Evolutionary conservation across 1,140 invertebrate genomes (phyloP).

Genomic region (Procambarus clarkii): DNA sequence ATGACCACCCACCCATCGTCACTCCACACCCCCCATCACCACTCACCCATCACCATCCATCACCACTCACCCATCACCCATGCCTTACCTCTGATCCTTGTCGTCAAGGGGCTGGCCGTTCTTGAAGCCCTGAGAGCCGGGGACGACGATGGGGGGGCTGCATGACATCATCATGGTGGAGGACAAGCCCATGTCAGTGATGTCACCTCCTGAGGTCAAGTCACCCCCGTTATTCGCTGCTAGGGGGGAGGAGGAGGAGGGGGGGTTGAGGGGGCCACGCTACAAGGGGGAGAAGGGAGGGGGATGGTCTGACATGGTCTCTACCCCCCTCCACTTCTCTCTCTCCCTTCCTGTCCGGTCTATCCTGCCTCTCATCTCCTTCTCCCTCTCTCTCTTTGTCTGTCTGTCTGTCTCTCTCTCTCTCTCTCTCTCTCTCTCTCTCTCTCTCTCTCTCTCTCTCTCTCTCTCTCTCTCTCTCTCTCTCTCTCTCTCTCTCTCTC

Average conservation of each 20-base stretch:
- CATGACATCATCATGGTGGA: slow-evolving; percentile 77
- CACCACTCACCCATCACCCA: background rate
- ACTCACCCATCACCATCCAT: background rate
- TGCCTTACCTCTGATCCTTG: slow-evolving; percentile 70
- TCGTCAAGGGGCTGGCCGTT: slow-evolving; percentile 79
- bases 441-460: background rate
- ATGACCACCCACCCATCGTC: background rate
- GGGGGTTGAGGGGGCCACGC: background rate
- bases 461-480: slow-evolving; percentile 74
- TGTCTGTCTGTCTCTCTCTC: slow-evolving; percentile 1
- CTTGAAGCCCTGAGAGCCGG: slow-evolving; percentile 82
- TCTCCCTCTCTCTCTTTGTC: no score
- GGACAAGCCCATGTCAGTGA: slow-evolving; percentile 73
- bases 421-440: slow-evolving; percentile 1
- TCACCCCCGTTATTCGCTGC: slow-evolving; percentile 79
- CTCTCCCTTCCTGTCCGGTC: no score
- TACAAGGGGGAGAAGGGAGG: background rate
- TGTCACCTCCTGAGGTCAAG: slow-evolving; percentile 81
- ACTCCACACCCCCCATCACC: background rate
- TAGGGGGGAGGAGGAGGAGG: background rate
- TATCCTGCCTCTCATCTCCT: no score
- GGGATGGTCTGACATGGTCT: background rate
- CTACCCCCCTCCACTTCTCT: no score
- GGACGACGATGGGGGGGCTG: slow-evolving; percentile 82
- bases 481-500: no score